These are phyloP conservation scores for Neodontobutis hainanensis DNA, from an alignment of 2,113 vertebrate genomes.

Conservation along the genomic window DNA sequence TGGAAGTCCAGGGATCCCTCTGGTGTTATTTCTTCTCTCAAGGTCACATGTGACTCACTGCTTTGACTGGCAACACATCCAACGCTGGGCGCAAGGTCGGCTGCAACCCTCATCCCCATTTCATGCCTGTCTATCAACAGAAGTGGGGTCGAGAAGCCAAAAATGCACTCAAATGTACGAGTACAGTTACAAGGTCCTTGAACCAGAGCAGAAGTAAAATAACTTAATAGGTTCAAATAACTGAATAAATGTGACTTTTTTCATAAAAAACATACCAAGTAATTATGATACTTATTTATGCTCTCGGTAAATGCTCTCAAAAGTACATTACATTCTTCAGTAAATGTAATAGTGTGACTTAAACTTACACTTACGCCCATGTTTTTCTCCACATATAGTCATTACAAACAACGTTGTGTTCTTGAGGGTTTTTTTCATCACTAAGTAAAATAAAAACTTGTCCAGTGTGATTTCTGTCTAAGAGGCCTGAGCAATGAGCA, in stretches of 20 bases:
- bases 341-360: not conserved
- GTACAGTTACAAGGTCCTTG: not conserved
- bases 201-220: not conserved
- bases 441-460: conserved; percentile 64
- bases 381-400: not conserved
- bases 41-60: conserved; percentile 72
- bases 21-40: conserved; percentile 68
- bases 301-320: conserved; percentile 17
- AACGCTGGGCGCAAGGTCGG: conserved; percentile 39
- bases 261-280: too few relatives aligned
- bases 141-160: not conserved
- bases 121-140: conserved; percentile 20
- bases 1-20: conserved; percentile 73
- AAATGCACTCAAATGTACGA: not conserved
- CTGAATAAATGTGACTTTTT: too few relatives aligned
- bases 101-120: conserved; percentile 38
- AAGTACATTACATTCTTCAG: not conserved
- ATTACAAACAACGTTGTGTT: conserved; percentile 2
- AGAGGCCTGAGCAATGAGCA: conserved; percentile 54
- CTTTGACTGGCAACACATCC: conserved; percentile 68
- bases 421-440: conserved; percentile 56
- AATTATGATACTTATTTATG: conserved; percentile 24
- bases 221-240: too few relatives aligned
- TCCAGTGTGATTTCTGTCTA: conserved; percentile 61
- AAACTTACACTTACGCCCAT: not conserved